A percentile compares a stretch with the other conserved stretches of the same genome.
These are phyloP conservation scores for Pseudochirops corinnae DNA, from an alignment of 2,797 vertebrate genomes.

Conservation along the genomic window DNA sequence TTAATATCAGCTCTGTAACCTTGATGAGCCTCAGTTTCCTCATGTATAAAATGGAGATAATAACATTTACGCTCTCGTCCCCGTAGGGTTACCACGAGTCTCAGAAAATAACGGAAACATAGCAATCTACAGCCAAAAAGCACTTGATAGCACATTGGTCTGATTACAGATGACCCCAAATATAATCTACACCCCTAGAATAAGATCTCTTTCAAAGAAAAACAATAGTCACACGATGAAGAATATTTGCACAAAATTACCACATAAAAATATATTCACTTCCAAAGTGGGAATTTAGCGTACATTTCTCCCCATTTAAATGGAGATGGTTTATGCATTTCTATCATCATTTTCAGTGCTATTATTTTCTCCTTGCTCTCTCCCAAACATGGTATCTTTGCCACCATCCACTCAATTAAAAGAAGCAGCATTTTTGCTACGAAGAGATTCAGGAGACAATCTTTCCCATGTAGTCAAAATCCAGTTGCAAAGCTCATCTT, in stretches of 20 bases:
- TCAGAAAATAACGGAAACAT: neutral
- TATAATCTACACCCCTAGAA: neutral
- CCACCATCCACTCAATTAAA: neutral
- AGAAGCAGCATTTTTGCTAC: neutral
- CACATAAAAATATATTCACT: neutral
- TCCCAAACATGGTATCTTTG: neutral
- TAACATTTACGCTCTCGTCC: too few species aligned
- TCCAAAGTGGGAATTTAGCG: neutral
- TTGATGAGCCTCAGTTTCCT: neutral
- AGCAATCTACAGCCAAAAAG: neutral
- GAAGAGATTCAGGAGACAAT: neutral
- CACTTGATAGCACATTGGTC: neutral
- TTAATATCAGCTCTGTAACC: neutral
- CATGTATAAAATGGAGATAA: neutral
- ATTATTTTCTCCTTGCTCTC: neutral
- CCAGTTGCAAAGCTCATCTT: neutral
- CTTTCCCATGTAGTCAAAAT: neutral
- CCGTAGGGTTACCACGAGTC: neutral
- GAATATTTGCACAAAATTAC: neutral
- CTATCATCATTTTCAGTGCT: neutral
- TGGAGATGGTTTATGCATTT: neutral
- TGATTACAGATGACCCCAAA: neutral
- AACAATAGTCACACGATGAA: neutral
- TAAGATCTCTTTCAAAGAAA: neutral
- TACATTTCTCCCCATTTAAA: neutral